Conservation (phyloP, 2,113 vertebrate species). For the Cynoglossus semilaevis region DNA sequence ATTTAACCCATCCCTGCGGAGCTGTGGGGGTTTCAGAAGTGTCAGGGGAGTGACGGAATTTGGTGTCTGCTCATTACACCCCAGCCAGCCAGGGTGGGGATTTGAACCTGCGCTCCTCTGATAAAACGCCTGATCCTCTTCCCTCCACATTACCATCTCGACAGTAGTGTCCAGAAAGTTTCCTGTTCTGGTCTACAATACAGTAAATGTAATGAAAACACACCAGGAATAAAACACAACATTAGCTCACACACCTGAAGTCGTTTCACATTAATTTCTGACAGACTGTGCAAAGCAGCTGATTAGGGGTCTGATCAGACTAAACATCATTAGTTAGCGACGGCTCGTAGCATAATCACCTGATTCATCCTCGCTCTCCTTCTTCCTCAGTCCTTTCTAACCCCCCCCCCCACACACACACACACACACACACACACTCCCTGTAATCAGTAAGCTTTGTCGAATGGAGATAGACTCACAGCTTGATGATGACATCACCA, state of each 20-base stretch:
- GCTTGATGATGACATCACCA: slow-evolving; percentile 56
- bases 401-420: slow-evolving; percentile 4
- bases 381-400: slow-evolving; percentile 3
- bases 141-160: no score
- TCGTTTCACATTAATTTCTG: not conserved
- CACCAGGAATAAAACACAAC: not conserved
- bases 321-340: slow-evolving; percentile 20
- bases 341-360: slow-evolving; percentile 34
- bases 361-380: slow-evolving; percentile 29
- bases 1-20: no score
- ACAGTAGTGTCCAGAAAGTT: not conserved
- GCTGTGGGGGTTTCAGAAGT: no score
- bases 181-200: not conserved
- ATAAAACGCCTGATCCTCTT: no score
- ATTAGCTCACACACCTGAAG: not conserved
- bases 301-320: slow-evolving; percentile 5
- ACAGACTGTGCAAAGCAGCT: slow-evolving; percentile 7
- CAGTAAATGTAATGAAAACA: not conserved
- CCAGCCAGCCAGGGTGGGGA: no score
- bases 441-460: slow-evolving; percentile 54
- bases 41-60: no score
- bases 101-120: no score
- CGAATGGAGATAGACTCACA: slow-evolving; percentile 33
- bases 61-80: no score
- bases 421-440: slow-evolving; percentile 10